phyloP scores from a whole-genome alignment of 2,797 vertebrate genomes.

The Hylomyscus alleni region DNA sequence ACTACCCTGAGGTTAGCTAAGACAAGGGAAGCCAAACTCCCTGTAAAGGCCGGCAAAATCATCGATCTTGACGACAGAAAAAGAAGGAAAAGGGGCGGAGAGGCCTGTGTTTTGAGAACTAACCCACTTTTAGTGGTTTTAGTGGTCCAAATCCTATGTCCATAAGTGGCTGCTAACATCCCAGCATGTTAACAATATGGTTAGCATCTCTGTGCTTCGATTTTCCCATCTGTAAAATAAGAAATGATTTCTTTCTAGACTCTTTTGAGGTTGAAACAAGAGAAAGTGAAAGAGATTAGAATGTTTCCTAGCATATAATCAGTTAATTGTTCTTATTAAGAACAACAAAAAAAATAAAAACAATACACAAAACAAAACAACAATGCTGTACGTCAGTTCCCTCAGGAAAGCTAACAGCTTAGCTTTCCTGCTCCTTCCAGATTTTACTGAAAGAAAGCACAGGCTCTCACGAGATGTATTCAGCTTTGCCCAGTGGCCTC shows the following conservation, averaged over 20 bases:
- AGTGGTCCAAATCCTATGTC: constrained; percentile 41
- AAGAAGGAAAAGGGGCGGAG: neutral
- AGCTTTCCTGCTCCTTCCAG: neutral
- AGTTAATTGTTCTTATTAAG: constrained; percentile 37
- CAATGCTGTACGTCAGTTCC: neutral
- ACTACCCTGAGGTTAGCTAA: constrained; percentile 30
- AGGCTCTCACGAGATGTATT: neutral
- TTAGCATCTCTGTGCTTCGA: constrained; percentile 31
- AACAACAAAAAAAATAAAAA: neutral
- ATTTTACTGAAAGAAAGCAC: neutral
- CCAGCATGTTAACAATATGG: constrained; percentile 9
- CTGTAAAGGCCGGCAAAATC: neutral
- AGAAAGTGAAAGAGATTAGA: constrained; percentile 52
- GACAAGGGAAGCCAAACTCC: constrained; percentile 35
- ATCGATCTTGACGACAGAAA: neutral
- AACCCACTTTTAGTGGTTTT: neutral
- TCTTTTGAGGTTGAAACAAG: constrained; percentile 42
- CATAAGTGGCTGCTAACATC: constrained; percentile 23
- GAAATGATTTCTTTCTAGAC: constrained; percentile 36
- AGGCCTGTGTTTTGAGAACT: neutral
- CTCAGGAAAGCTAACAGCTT: constrained; percentile 16
- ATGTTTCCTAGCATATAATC: neutral
- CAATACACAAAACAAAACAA: neutral
- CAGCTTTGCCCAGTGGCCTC: constrained; percentile 11
- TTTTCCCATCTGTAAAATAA: constrained; percentile 54